A percentile compares a stretch with the other conserved stretches of the same genome.
Evolutionary conservation across 2,113 vertebrate genomes (phyloP).

Genomic region (Lontra canadensis): DNA sequence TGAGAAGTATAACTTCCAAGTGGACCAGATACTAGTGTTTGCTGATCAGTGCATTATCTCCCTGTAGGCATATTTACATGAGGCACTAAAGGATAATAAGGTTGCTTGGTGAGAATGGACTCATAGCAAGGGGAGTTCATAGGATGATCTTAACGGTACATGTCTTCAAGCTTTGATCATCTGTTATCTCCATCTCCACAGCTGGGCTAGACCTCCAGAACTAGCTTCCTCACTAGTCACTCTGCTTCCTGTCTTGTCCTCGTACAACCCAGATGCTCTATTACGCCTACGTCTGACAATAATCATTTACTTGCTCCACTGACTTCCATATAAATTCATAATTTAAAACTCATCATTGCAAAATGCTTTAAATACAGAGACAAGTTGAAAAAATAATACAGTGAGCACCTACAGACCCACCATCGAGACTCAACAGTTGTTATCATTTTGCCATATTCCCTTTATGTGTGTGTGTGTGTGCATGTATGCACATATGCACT

Average conservation of each 20-base stretch:
- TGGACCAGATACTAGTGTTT: constrained; percentile 66
- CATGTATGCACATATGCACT: not conserved
- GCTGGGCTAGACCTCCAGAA: not conserved
- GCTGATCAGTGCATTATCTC: constrained; percentile 64
- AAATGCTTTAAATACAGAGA: constrained; percentile 33
- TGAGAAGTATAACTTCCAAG: constrained; percentile 73
- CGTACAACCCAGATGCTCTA: not conserved
- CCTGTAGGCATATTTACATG: constrained; percentile 66
- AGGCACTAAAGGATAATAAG: constrained; percentile 67
- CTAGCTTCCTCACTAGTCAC: not conserved
- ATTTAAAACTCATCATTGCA: constrained; percentile 44
- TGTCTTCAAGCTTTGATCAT: not conserved
- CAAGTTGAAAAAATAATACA: constrained; percentile 15
- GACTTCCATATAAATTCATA: constrained; percentile 28
- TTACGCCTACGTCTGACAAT: not conserved
- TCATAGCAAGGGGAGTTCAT: constrained; percentile 41
- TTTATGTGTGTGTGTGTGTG: not conserved
- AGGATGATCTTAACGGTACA: constrained; percentile 51
- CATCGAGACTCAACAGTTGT: not conserved
- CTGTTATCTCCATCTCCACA: not conserved
- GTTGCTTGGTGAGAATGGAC: constrained; percentile 61
- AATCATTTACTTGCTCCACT: constrained; percentile 9
- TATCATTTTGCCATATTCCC: constrained; percentile 41
- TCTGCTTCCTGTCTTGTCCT: constrained; percentile 7
- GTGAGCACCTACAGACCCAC: not conserved